Conservation (phyloP, 2,797 vertebrate genomes). For the Meriones psammophilus region DNA sequence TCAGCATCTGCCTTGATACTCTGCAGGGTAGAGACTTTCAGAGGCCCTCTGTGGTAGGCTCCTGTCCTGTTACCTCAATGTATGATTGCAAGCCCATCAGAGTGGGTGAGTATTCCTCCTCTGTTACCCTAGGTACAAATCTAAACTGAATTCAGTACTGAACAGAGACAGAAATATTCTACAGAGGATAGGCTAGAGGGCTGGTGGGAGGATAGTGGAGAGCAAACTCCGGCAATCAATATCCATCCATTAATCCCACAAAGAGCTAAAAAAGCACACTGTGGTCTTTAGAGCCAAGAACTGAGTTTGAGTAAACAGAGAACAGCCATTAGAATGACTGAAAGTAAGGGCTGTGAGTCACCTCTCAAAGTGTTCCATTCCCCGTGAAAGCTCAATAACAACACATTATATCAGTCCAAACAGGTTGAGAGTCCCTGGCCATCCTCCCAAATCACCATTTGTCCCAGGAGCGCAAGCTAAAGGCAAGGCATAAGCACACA, state of each 20-base stretch:
- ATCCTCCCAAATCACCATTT: slow-evolving; percentile 80
- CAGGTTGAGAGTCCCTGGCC: slow-evolving; percentile 78
- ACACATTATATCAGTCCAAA: slow-evolving; percentile 84
- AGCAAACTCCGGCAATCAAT: slow-evolving; percentile 45
- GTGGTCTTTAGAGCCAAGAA: slow-evolving; percentile 42
- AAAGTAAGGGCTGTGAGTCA: slow-evolving; percentile 72
- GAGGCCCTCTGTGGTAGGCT: no score
- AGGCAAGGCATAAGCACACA: slow-evolving; percentile 76
- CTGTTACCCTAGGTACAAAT: neutral
- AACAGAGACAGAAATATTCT: slow-evolving; percentile 66
- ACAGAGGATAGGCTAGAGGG: neutral
- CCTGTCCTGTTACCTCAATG: no score
- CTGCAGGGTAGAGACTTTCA: no score
- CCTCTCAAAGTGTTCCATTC: slow-evolving; percentile 82
- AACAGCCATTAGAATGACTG: slow-evolving; percentile 78
- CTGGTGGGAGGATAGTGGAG: neutral
- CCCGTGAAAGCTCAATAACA: slow-evolving; percentile 85
- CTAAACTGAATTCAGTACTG: slow-evolving; percentile 67
- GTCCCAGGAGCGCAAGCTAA: slow-evolving; percentile 72
- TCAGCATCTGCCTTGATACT: no score
- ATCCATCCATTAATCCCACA: slow-evolving; percentile 49
- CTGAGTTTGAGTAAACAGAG: slow-evolving; percentile 74
- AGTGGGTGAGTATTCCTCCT: neutral
- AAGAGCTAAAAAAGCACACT: slow-evolving; percentile 41
- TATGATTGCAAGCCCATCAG: neutral